phyloP scores from a whole-genome alignment of 2,113 vertebrate species.

The Grantiella picta region DNA sequence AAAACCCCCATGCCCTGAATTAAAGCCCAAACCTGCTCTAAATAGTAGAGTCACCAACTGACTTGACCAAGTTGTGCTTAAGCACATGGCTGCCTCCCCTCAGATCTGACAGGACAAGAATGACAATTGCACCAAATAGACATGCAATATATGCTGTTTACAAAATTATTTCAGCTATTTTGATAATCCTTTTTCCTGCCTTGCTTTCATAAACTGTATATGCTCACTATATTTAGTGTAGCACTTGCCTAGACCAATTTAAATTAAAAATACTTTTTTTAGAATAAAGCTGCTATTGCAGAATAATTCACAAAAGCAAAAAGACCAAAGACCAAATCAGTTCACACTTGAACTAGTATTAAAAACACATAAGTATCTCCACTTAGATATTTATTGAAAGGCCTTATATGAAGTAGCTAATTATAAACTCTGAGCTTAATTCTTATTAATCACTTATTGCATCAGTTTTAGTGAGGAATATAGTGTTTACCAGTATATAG shows the following conservation, averaged over 20 bases:
- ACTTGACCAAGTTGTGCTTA: background rate
- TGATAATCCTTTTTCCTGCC: background rate
- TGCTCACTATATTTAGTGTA: slow-evolving; percentile 5
- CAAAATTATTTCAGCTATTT: slow-evolving; percentile 24
- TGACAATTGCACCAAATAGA: background rate
- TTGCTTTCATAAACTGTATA: background rate
- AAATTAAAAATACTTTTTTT: background rate
- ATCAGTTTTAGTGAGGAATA: background rate
- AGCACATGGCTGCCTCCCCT: background rate
- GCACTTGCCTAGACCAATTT: background rate
- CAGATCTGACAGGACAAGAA: background rate
- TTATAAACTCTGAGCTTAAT: background rate
- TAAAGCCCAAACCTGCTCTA: background rate
- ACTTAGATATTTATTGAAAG: slow-evolving; percentile 1
- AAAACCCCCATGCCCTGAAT: background rate
- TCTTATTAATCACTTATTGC: background rate
- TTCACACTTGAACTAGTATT: background rate
- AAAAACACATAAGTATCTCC: background rate
- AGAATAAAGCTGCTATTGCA: background rate
- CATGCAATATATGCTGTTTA: background rate
- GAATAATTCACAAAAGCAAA: background rate
- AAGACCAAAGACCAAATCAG: slow-evolving; percentile 7
- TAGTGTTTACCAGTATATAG: background rate
- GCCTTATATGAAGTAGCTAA: background rate
- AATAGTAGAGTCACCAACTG: background rate